These are phyloP conservation scores for Antheraea assamensis DNA, from an alignment of 2,888 invertebrate genomes.

Conservation along the genomic window DNA sequence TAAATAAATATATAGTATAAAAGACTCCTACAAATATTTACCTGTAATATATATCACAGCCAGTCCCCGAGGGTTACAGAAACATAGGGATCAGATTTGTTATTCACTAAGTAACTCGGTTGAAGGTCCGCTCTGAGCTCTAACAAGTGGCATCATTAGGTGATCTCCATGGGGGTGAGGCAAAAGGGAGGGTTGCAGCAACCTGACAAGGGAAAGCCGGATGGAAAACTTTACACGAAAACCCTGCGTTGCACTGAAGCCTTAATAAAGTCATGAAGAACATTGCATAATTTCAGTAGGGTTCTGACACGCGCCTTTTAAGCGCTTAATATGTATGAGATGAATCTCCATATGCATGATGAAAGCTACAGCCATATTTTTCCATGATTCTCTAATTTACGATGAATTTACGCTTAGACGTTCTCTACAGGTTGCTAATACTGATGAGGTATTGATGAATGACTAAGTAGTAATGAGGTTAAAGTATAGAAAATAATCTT, in stretches of 20 bases:
- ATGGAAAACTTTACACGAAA: constrained; percentile 77
- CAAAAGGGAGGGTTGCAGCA: constrained; percentile 46
- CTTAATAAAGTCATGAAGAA: constrained; percentile 60
- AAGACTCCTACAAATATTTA: background rate
- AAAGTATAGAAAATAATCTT: no score
- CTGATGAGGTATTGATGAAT: no score
- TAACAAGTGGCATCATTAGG: constrained; percentile 81
- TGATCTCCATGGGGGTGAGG: constrained; percentile 48
- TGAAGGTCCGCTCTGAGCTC: constrained; percentile 76
- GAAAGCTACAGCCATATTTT: background rate
- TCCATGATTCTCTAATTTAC: background rate
- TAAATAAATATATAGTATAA: background rate
- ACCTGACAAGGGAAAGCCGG: constrained; percentile 78
- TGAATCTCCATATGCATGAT: background rate
- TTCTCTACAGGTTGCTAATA: no score
- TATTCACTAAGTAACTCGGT: constrained; percentile 77
- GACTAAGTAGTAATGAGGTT: no score
- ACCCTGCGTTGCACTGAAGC: constrained; percentile 53
- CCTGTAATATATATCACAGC: constrained; percentile 1
- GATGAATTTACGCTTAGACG: no score
- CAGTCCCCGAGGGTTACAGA: constrained; percentile 12
- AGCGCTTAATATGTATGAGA: constrained; percentile 5
- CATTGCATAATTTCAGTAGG: constrained; percentile 33
- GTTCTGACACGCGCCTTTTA: constrained; percentile 10
- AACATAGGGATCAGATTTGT: constrained; percentile 67